Conservation (phyloP, 2,888 invertebrate species). For the Parnassius smintheus region DNA sequence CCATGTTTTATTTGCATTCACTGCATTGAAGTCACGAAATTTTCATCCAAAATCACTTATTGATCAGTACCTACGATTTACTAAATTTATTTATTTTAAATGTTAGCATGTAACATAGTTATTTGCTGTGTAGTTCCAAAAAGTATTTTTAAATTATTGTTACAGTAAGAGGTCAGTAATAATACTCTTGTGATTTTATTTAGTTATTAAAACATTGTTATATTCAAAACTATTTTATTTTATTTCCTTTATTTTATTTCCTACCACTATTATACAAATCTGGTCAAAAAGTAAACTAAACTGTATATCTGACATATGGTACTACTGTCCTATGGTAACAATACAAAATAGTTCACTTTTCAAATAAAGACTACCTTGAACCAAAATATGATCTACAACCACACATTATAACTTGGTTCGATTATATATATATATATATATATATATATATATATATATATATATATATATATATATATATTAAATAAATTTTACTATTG, state of each 20-base stretch:
- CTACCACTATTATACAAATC: conserved; percentile 1
- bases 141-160: background rate
- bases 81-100: conserved; percentile 1
- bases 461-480: no score
- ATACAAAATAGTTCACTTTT: no score
- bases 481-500: no score
- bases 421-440: no score
- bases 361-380: no score
- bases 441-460: no score
- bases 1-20: no score
- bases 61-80: no score
- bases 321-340: background rate
- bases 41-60: no score
- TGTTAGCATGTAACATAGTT: background rate
- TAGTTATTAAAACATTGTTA: conserved; percentile 16
- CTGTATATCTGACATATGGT: background rate
- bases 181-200: conserved; percentile 4
- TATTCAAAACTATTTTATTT: background rate
- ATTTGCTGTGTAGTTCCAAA: background rate
- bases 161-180: background rate
- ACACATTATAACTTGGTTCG: no score
- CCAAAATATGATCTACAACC: no score
- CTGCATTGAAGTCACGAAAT: no score
- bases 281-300: background rate
- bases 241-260: conserved; percentile 10